Evolutionary conservation across 2,797 vertebrate species (phyloP), one percentile per base, ranked within the genome.

Genomic region (Sebastes diploproa): DNA sequence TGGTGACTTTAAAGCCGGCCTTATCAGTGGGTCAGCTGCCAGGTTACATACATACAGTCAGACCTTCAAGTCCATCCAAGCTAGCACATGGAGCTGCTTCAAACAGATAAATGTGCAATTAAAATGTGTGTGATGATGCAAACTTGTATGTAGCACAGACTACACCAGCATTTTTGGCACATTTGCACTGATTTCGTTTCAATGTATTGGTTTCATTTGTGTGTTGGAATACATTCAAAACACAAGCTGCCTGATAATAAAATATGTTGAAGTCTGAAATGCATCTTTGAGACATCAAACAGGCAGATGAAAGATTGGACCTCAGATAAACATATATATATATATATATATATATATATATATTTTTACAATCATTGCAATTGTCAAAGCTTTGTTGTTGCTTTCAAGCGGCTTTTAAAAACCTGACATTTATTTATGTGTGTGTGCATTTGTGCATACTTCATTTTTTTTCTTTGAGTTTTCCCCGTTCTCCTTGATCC

Each of bases 11-110:
- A 77, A 85, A 82, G 77, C 6, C 71, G 27, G 80, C 7, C 62
- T 84, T 88, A 84, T 87, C 85, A 63, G 74, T 5, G 63, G 80
- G 82, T 85, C 75, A 63, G 84, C 79, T 77, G 61, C 66, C 72
- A 63, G 65, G 73, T 75, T 73, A 69, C 67, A 77, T 32, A 46
- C 77, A 55, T 55, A n/a, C 58, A 72, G 27, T 38, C 78, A 66
- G 63, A 73, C 55, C 22, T 59, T n/a, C 11, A 32, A 38, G 54
- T 65, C 60, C 34, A 11, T 32, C 61, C 23, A 16, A 16, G 70
- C 20, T 56, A 25, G 46, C 38, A 34, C 60, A 16, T 27, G 42
- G 29, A 75, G 3, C 74, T 69, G 42, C 14, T 64, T 25, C 29
- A 58, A 62, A 52, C 56, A 25, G 32, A 83, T 76, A 42, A 75